Percentiles rank a stretch among this genome's conserved stretches.
These are phyloP conservation scores for Coracias cyanogaster DNA, from an alignment of 2,797 vertebrate species.

Conservation along the genomic window DNA sequence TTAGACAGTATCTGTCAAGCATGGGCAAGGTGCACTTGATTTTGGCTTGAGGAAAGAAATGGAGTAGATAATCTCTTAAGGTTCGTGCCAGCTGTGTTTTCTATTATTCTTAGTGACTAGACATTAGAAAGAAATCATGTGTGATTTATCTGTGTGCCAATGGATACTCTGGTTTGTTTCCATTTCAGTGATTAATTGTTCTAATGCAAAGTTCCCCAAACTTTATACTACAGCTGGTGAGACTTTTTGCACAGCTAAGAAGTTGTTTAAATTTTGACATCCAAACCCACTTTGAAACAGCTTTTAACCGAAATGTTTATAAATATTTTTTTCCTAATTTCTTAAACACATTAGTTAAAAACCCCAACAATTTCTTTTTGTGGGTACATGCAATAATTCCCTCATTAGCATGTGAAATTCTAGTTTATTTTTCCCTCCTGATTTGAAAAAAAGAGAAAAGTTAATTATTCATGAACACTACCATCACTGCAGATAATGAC, in stretches of 20 bases:
- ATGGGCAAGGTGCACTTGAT: conserved; percentile 1
- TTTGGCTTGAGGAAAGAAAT: conserved; percentile 37
- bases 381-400: background rate
- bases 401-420: background rate
- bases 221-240: background rate
- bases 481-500: background rate
- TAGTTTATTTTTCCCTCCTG: background rate
- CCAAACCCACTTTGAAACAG: background rate
- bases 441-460: background rate
- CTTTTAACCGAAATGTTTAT: background rate
- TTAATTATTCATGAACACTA: background rate
- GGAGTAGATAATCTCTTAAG: conserved; percentile 24
- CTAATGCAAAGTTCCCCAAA: conserved; percentile 14
- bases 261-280: background rate
- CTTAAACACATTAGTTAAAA: background rate
- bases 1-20: conserved; percentile 9
- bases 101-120: conserved; percentile 27
- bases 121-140: conserved; percentile 24
- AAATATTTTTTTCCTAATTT: background rate
- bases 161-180: conserved; percentile 10
- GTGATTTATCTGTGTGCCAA: conserved; percentile 57
- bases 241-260: background rate
- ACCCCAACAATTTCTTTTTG: background rate
- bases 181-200: conserved; percentile 54
- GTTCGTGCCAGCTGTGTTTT: conserved; percentile 22